Percentiles rank a stretch among this genome's conserved stretches.
Conservation (phyloP, 2,888 invertebrate species). For the Andrena bucephala region DNA sequence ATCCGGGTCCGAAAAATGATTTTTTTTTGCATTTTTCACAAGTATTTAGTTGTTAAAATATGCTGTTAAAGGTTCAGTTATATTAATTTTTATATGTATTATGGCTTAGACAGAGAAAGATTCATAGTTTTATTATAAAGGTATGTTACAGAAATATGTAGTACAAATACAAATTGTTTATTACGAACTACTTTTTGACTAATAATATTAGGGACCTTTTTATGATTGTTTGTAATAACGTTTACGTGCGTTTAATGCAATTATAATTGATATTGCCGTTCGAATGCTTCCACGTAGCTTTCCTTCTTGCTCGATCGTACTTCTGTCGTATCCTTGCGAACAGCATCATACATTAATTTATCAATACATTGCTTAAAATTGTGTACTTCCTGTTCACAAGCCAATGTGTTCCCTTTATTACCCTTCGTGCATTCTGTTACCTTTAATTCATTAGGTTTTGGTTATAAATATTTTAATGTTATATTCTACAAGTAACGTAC, state of each 20-base stretch:
- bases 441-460: neutral
- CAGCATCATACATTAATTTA: constrained; percentile 12
- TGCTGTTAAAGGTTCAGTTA: too few species aligned
- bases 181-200: neutral
- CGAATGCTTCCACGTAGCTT: constrained; percentile 2
- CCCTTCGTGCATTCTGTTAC: neutral
- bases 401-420: constrained; percentile 7
- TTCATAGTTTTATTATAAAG: too few species aligned
- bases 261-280: constrained; percentile 1
- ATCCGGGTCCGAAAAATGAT: too few species aligned
- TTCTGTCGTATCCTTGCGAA: neutral
- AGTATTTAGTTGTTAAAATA: too few species aligned
- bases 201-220: neutral
- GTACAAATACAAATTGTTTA: neutral
- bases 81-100: too few species aligned
- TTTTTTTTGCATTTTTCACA: too few species aligned
- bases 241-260: neutral
- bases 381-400: neutral
- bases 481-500: neutral
- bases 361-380: constrained; percentile 1
- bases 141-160: too few species aligned
- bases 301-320: neutral
- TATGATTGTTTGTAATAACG: neutral
- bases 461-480: neutral
- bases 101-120: too few species aligned